phyloP scores from a whole-genome alignment of 2,113 vertebrate genomes.

The Pelodiscus sinensis region DNA sequence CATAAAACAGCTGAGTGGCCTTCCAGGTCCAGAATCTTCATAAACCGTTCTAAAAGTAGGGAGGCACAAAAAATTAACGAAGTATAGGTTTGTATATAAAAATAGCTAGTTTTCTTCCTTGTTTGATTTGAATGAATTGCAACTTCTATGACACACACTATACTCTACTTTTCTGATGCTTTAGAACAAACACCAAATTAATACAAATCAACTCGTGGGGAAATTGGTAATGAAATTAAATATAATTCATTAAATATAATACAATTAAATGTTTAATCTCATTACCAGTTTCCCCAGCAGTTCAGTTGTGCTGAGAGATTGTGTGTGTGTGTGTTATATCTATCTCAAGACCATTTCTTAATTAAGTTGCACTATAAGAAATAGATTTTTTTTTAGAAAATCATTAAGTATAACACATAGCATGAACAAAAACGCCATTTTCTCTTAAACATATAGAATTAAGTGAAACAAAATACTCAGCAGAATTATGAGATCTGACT shows the following conservation, averaged over 20 bases:
- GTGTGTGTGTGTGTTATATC: not conserved
- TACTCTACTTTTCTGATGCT: rapidly evolving
- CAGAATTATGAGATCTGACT: not conserved
- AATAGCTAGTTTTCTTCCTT: not conserved
- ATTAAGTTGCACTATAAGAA: not conserved
- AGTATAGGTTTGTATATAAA: constrained; percentile 21
- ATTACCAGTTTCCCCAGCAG: too few relatives aligned
- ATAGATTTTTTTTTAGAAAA: not conserved
- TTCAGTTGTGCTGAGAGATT: too few relatives aligned
- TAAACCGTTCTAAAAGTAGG: constrained; percentile 86
- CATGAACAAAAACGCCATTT: rapidly evolving
- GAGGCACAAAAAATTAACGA: constrained; percentile 39
- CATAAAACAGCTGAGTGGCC: constrained; percentile 92
- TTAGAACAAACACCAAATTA: rapidly evolving
- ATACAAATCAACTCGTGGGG: not conserved
- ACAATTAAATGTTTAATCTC: not conserved
- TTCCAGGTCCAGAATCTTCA: constrained; percentile 88
- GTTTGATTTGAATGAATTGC: not conserved
- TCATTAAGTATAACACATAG: not conserved
- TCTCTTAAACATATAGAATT: not conserved
- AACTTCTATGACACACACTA: not conserved
- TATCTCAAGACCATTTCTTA: not conserved
- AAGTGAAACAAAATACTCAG: not conserved
- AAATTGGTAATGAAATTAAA: not conserved
- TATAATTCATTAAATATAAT: not conserved